These are phyloP conservation scores for Drosophila mercatorum DNA, from an alignment of 2,888 invertebrate species.

Conservation along the genomic window DNA sequence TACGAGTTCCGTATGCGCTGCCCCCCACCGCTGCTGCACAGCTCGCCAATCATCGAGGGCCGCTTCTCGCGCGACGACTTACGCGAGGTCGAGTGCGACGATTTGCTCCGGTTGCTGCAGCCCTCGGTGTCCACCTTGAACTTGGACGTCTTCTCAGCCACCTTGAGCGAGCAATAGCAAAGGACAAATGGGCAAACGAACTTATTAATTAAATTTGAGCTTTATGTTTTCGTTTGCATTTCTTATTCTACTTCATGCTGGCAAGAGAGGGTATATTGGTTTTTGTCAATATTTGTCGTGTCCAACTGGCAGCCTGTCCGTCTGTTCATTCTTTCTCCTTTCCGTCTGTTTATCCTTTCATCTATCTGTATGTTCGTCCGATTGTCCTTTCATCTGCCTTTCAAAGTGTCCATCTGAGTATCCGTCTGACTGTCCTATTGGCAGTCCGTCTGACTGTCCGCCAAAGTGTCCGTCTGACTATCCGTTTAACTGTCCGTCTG, in stretches of 20 bases:
- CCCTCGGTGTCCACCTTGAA: conserved; percentile 91
- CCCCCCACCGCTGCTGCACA: conserved; percentile 84
- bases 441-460: neutral
- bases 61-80: conserved; percentile 89
- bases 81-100: conserved; percentile 87
- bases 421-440: neutral
- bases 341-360: too few relatives aligned
- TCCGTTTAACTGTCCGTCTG: neutral
- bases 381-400: too few relatives aligned
- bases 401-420: too few relatives aligned
- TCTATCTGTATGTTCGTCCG: too few relatives aligned
- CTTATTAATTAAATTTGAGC: neutral
- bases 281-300: too few relatives aligned
- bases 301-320: too few relatives aligned
- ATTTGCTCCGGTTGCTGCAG: conserved; percentile 87
- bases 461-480: too few relatives aligned
- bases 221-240: too few relatives aligned
- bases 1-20: conserved; percentile 84
- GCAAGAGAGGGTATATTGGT: too few relatives aligned
- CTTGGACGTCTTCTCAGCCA: conserved; percentile 89
- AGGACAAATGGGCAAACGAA: neutral
- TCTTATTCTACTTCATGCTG: too few relatives aligned
- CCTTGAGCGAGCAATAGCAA: conserved; percentile 65
- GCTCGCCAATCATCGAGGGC: conserved; percentile 85
- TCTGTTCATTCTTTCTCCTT: too few relatives aligned